Conservation (phyloP, 1,140 invertebrate genomes). For the Drosophila ohnishii region DNA sequence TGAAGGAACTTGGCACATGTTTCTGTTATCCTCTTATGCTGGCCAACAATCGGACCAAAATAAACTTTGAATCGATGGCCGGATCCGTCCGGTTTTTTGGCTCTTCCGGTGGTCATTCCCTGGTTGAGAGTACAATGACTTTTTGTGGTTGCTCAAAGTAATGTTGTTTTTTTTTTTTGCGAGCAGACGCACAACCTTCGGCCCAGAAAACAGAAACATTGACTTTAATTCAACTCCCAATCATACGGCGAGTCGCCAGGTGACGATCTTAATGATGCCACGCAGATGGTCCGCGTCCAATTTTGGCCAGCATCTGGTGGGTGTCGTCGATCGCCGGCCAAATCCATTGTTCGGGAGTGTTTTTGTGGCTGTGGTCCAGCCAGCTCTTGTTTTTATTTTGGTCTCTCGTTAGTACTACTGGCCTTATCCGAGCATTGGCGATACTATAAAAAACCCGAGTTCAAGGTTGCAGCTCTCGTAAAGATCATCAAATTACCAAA, state of each 20-base stretch:
- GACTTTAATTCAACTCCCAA: constrained; percentile 35
- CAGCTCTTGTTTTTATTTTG: constrained; percentile 50
- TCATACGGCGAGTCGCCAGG: constrained; percentile 32
- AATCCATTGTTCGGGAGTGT: constrained; percentile 51
- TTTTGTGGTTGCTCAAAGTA: constrained; percentile 33
- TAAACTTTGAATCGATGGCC: constrained; percentile 5
- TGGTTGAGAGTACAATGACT: constrained; percentile 59
- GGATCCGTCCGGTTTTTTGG: constrained; percentile 18
- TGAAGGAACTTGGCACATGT: constrained; percentile 10
- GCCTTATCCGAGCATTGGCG: constrained; percentile 59
- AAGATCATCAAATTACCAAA: constrained; percentile 40
- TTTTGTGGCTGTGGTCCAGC: constrained; percentile 26
- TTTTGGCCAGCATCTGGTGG: constrained; percentile 63
- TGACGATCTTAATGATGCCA: constrained; percentile 55
- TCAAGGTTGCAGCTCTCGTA: constrained; percentile 55
- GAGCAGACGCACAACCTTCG: constrained; percentile 59
- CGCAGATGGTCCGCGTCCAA: constrained; percentile 55
- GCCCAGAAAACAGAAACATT: constrained; percentile 43
- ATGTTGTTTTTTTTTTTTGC: constrained; percentile 27
- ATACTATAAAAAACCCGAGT: constrained; percentile 52
- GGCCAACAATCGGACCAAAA: constrained; percentile 37
- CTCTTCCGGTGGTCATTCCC: constrained; percentile 52
- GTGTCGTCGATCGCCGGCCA: constrained; percentile 45
- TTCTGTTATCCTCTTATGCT: constrained; percentile 14
- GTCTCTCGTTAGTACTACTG: constrained; percentile 66